Evolutionary conservation across 37 sponge, comb jelly and placozoan species (phyloP).

Genomic region (Hexactinellida sp.): DNA sequence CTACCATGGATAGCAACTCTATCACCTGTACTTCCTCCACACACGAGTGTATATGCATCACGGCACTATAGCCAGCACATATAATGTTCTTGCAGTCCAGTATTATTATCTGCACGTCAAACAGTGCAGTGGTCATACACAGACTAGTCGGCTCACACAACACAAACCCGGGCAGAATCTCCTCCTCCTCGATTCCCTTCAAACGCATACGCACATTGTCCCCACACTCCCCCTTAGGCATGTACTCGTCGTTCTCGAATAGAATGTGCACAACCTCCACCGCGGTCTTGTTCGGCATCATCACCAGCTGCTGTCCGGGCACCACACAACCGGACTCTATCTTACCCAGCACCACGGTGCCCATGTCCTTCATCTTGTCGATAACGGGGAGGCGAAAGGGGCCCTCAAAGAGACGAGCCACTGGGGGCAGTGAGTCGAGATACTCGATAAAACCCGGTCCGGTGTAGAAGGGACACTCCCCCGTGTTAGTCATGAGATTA

Average conservation of each 20-base stretch:
- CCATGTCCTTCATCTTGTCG: constrained; percentile 97
- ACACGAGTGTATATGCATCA: constrained; percentile 76
- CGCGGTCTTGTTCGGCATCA: constrained; percentile 84
- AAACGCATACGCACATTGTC: constrained; percentile 87
- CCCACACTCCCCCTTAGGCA: constrained; percentile 58
- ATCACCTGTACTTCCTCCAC: constrained; percentile 85
- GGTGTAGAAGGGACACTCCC: constrained; percentile 17
- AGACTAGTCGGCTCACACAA: constrained; percentile 46
- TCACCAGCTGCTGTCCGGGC: constrained; percentile 52
- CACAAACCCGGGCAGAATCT: constrained; percentile 65
- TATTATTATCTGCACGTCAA: constrained; percentile 49
- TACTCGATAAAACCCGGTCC: constrained; percentile 85
- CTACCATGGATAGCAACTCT: constrained; percentile 68
- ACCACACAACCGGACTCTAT: constrained; percentile 64
- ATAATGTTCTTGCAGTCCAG: constrained; percentile 86
- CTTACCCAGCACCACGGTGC: constrained; percentile 87
- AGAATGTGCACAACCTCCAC: not conserved
- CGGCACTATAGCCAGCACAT: constrained; percentile 85
- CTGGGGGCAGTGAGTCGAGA: constrained; percentile 60
- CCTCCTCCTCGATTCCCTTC: constrained; percentile 93
- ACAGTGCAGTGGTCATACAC: constrained; percentile 22
- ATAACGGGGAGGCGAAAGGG: constrained; percentile 76
- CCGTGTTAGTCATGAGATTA: constrained; percentile 39
- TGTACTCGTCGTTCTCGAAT: constrained; percentile 62
- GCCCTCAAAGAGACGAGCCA: constrained; percentile 52